These are phyloP conservation scores for Varanus salvator DNA, from an alignment of 2,113 vertebrate genomes.

Conservation along the genomic window DNA sequence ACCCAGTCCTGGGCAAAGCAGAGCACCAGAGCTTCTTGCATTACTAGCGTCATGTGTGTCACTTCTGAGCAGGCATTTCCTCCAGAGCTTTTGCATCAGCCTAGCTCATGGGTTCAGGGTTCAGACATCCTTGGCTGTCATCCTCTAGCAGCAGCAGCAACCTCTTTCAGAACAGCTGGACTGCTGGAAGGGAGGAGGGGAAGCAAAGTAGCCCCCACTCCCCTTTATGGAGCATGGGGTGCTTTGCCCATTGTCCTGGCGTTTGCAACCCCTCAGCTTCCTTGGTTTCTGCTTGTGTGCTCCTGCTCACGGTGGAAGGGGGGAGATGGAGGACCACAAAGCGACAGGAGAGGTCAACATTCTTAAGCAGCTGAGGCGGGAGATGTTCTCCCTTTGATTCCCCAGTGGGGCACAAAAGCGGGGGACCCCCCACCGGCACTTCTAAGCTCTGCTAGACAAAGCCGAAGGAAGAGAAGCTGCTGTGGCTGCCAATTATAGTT, in stretches of 20 bases:
- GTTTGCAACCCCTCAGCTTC: background rate
- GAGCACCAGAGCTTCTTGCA: background rate
- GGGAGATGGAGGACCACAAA: background rate
- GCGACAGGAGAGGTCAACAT: constrained; percentile 24
- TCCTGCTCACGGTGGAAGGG: background rate
- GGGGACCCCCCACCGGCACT: background rate
- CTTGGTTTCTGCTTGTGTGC: background rate
- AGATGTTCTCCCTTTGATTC: constrained; percentile 28
- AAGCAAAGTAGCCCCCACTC: constrained; percentile 24
- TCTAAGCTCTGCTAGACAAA: constrained; percentile 16
- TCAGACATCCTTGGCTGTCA: background rate
- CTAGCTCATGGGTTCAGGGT: background rate
- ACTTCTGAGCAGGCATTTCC: background rate
- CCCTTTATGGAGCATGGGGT: background rate
- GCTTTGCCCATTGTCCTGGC: background rate
- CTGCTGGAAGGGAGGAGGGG: background rate
- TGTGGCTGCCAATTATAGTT: background rate
- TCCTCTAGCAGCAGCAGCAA: background rate
- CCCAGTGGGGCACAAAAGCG: background rate
- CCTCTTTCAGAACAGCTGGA: background rate
- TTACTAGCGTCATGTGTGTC: background rate
- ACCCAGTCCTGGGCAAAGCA: background rate
- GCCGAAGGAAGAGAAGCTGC: background rate
- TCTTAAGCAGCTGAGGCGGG: constrained; percentile 36
- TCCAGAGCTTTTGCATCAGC: background rate